Evolutionary conservation across 2,888 invertebrate species (phyloP).

Genomic region (Drosophila vallismaia): DNA sequence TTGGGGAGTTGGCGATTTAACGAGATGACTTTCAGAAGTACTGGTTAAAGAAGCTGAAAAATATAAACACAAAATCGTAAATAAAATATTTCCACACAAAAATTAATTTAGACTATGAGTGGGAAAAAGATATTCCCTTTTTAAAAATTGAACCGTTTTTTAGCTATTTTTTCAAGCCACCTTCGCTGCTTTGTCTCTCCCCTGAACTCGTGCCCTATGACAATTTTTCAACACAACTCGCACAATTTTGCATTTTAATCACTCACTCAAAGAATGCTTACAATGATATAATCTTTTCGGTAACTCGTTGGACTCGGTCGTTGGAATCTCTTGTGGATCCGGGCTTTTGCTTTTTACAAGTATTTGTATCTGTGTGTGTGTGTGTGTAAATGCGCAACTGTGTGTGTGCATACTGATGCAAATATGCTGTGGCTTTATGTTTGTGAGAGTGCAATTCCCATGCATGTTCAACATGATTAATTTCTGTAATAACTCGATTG

Average conservation of each 20-base stretch:
- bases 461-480: slow-evolving; percentile 80
- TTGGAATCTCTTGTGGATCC: slow-evolving; percentile 34
- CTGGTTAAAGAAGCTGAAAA: neutral
- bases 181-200: neutral
- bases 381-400: slow-evolving; percentile 27
- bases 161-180: neutral
- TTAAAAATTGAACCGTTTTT: neutral
- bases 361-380: slow-evolving; percentile 28
- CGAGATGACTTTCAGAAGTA: slow-evolving; percentile 17
- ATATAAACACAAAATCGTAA: neutral
- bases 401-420: slow-evolving; percentile 34
- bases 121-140: no score
- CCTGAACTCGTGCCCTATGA: slow-evolving; percentile 7
- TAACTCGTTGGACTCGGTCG: slow-evolving; percentile 15
- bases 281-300: slow-evolving; percentile 72
- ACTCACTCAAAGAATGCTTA: slow-evolving; percentile 77
- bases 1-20: slow-evolving; percentile 5
- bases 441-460: slow-evolving; percentile 67
- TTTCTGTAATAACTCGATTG: slow-evolving; percentile 80
- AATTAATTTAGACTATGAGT: no score
- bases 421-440: slow-evolving; percentile 15
- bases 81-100: neutral
- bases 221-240: slow-evolving; percentile 43
- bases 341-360: slow-evolving; percentile 59
- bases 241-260: slow-evolving; percentile 65